phyloP scores from a whole-genome alignment of 2,797 vertebrate species.

The Centropyge bicolor region DNA sequence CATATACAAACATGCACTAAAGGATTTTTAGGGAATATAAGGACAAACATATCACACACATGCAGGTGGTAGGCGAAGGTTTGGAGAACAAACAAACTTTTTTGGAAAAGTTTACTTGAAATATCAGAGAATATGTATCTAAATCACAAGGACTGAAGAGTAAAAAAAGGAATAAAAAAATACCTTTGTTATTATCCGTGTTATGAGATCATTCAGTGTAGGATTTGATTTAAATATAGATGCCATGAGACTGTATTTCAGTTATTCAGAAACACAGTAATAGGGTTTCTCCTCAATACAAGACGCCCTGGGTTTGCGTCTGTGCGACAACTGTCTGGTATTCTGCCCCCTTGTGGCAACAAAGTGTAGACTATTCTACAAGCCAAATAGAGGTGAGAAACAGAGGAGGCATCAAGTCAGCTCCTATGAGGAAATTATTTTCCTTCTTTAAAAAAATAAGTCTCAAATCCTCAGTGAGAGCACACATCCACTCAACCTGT shows the following conservation, averaged over 20 bases:
- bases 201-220: not conserved
- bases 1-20: conserved; percentile 15
- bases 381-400: conserved; percentile 8
- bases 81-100: not conserved
- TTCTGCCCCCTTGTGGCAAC: conserved; percentile 81
- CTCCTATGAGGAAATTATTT: not conserved
- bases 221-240: not conserved
- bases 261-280: not conserved
- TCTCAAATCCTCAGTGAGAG: not conserved
- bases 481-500: conserved; percentile 12
- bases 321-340: conserved; percentile 26
- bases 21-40: not conserved
- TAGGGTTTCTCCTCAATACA: conserved; percentile 13
- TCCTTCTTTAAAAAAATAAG: not conserved
- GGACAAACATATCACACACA: not conserved
- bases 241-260: not conserved
- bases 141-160: not conserved
- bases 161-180: not conserved
- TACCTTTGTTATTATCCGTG: not conserved
- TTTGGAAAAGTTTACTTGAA: not conserved
- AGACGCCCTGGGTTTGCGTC: conserved; percentile 16
- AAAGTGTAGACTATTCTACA: conserved; percentile 17
- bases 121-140: not conserved
- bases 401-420: not conserved
- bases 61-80: not conserved